These are phyloP conservation scores for Unio pictorum DNA, from an alignment of 2,888 invertebrate species.

Conservation along the genomic window DNA sequence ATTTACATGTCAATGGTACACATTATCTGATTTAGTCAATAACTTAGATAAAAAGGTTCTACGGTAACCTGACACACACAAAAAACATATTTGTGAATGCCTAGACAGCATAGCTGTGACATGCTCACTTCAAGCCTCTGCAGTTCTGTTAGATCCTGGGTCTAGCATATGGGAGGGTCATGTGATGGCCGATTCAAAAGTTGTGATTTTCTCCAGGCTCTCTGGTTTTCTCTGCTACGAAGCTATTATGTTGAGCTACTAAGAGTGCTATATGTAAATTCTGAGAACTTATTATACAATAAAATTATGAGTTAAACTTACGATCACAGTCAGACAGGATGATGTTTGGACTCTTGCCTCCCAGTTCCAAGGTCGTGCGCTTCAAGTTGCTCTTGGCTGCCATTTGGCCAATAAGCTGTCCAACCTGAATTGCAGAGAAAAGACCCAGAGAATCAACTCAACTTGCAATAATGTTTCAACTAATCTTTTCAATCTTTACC, in stretches of 20 bases:
- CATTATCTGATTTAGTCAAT: too few species aligned
- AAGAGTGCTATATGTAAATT: background rate
- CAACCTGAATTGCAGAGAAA: constrained; percentile 77
- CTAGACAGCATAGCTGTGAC: too few species aligned
- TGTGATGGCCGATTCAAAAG: too few species aligned
- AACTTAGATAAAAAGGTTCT: too few species aligned
- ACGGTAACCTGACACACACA: too few species aligned
- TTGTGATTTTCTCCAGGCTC: too few species aligned
- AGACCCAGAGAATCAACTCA: background rate
- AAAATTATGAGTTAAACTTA: constrained; percentile 43
- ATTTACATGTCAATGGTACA: too few species aligned
- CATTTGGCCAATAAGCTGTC: constrained; percentile 85
- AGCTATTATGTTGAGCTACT: background rate
- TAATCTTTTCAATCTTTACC: background rate
- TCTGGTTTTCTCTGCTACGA: too few species aligned
- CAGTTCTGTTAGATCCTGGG: too few species aligned
- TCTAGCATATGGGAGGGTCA: too few species aligned
- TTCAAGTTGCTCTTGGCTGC: constrained; percentile 85
- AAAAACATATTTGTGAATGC: too few species aligned
- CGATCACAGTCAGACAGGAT: constrained; percentile 87
- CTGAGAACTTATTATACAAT: background rate
- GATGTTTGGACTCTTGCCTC: constrained; percentile 95
- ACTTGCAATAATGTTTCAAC: background rate
- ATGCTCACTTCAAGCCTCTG: too few species aligned
- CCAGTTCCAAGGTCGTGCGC: constrained; percentile 90